Evolutionary conservation across 2,888 invertebrate genomes (phyloP).

Genomic region (Eurytoma californica): DNA sequence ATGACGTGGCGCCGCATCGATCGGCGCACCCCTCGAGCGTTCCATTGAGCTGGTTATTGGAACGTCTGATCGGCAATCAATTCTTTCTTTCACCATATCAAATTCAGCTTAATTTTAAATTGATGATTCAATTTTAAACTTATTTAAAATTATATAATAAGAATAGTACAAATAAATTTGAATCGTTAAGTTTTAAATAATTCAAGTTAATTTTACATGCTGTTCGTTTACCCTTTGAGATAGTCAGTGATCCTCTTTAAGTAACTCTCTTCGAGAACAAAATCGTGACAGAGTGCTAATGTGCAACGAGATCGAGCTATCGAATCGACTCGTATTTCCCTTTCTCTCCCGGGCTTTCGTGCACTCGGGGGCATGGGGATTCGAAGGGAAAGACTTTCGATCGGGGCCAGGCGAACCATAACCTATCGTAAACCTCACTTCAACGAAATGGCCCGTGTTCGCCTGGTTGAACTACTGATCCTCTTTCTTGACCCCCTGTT

Average conservation of each 20-base stretch:
- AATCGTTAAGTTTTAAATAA: not conserved
- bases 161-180: too few species aligned
- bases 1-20: slow-evolving; percentile 41
- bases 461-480: slow-evolving; percentile 38
- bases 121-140: too few species aligned
- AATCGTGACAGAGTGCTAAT: slow-evolving; percentile 39
- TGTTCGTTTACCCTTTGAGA: not conserved
- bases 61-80: too few species aligned
- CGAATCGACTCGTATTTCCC: not conserved
- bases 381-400: slow-evolving; percentile 38
- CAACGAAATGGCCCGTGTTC: slow-evolving; percentile 4
- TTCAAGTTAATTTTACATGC: not conserved
- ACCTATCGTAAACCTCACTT: slow-evolving; percentile 53
- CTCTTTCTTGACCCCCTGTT: slow-evolving; percentile 28
- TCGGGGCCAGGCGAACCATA: slow-evolving; percentile 56
- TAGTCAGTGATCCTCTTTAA: slow-evolving; percentile 6
- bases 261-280: not conserved
- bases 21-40: slow-evolving; percentile 18
- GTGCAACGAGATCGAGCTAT: slow-evolving; percentile 6
- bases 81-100: too few species aligned
- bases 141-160: too few species aligned
- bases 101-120: too few species aligned
- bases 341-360: not conserved
- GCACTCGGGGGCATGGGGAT: not conserved
- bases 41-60: too few species aligned